These are phyloP conservation scores for Lophura nycthemera DNA, from an alignment of 2,113 vertebrate species.

Conservation along the genomic window DNA sequence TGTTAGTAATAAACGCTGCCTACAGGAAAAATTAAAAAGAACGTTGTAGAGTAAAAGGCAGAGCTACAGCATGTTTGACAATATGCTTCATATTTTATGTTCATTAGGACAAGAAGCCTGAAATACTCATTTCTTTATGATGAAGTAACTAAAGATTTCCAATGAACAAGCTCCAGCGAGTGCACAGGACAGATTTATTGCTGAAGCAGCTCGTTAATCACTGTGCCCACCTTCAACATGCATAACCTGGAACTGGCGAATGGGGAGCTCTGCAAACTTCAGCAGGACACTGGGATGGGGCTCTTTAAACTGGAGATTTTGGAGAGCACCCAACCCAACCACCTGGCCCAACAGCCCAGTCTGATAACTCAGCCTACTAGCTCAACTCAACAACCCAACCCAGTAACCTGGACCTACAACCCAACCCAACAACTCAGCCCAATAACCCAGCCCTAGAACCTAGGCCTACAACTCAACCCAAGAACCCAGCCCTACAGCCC, in stretches of 20 bases:
- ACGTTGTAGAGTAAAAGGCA: conserved; percentile 8
- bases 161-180: background rate
- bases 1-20: conserved; percentile 6
- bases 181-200: background rate
- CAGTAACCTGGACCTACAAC: too few relatives aligned
- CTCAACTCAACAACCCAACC: too few relatives aligned
- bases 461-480: too few relatives aligned
- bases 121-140: conserved; percentile 58
- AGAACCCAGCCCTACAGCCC: too few relatives aligned
- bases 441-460: too few relatives aligned
- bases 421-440: too few relatives aligned
- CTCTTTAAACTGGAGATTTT: too few relatives aligned
- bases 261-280: background rate
- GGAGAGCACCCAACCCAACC: too few relatives aligned
- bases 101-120: conserved; percentile 51
- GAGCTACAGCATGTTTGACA: background rate
- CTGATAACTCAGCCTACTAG: too few relatives aligned
- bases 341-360: too few relatives aligned
- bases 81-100: conserved; percentile 10
- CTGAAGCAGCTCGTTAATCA: conserved; percentile 15
- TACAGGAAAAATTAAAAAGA: background rate
- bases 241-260: background rate
- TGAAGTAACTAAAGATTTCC: conserved; percentile 65
- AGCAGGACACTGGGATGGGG: background rate
- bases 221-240: fast-evolving